Conservation (phyloP, 2,797 vertebrate genomes). For the Chaunax sp. region DNA sequence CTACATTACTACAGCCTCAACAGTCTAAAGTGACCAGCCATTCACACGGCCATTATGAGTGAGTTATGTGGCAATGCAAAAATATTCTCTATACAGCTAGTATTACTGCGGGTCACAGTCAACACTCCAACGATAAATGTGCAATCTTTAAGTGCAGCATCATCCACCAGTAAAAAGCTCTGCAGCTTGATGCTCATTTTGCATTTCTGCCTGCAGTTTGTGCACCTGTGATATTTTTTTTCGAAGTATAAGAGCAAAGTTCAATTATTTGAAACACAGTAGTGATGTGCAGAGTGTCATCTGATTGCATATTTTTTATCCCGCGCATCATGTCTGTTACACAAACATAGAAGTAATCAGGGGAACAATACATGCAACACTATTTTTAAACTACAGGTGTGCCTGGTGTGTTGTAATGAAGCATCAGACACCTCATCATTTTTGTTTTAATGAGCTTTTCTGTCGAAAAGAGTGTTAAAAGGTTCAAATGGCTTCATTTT, state of each 20-base stretch:
- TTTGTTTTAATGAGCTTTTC: conserved; percentile 30
- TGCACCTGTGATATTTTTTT: background rate
- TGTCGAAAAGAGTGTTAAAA: background rate
- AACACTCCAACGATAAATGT: conserved; percentile 49
- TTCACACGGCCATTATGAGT: conserved; percentile 75
- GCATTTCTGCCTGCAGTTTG: conserved; percentile 6
- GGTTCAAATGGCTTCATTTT: conserved; percentile 9
- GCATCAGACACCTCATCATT: background rate
- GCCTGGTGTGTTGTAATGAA: background rate
- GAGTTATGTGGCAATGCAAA: conserved; percentile 75
- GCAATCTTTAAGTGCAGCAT: conserved; percentile 45
- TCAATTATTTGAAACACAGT: background rate
- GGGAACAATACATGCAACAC: background rate
- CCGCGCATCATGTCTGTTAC: background rate
- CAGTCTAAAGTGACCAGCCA: conserved; percentile 67
- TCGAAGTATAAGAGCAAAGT: background rate
- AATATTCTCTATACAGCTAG: conserved; percentile 59
- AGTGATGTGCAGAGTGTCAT: background rate
- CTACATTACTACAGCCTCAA: conserved; percentile 66
- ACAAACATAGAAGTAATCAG: background rate
- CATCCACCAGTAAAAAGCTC: conserved; percentile 37
- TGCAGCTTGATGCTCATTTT: conserved; percentile 20
- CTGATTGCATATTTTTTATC: background rate
- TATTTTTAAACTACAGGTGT: conserved; percentile 9
- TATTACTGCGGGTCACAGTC: conserved; percentile 55